These are phyloP conservation scores for Aeoliscus strigatus DNA, from an alignment of 2,797 vertebrate species.

Conservation along the genomic window DNA sequence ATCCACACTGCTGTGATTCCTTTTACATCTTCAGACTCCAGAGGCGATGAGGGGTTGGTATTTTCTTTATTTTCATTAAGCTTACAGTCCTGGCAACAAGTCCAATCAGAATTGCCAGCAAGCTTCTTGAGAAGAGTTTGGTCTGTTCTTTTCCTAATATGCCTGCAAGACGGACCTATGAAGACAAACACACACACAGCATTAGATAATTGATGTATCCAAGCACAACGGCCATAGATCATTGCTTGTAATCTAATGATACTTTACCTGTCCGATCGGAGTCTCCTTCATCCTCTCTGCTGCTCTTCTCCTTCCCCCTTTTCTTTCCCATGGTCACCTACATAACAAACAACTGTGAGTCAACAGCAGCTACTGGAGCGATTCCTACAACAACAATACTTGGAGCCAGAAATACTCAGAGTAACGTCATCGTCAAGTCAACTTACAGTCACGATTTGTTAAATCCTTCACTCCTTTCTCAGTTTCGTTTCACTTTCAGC, in stretches of 20 bases:
- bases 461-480: constrained; percentile 17
- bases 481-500: constrained; percentile 28
- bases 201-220: background rate
- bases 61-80: constrained; percentile 70
- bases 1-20: constrained; percentile 81
- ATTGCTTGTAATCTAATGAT: background rate
- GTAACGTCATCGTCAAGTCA: constrained; percentile 2
- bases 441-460: constrained; percentile 37
- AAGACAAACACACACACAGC: background rate
- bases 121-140: constrained; percentile 82
- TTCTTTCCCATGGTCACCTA: constrained; percentile 85
- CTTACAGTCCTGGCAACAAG: constrained; percentile 85
- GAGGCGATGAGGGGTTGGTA: constrained; percentile 30
- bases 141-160: constrained; percentile 87
- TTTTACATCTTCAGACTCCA: constrained; percentile 36
- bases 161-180: constrained; percentile 80
- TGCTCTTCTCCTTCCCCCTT: constrained; percentile 76
- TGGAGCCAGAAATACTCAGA: background rate
- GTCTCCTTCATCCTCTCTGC: constrained; percentile 69
- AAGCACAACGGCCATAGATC: background rate
- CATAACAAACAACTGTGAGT: background rate
- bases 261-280: constrained; percentile 73
- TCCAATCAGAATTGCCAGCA: constrained; percentile 72
- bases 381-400: too few relatives aligned
- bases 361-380: too few relatives aligned